Conservation (phyloP, 2,888 invertebrate genomes). For the Orgyia antiqua region DNA sequence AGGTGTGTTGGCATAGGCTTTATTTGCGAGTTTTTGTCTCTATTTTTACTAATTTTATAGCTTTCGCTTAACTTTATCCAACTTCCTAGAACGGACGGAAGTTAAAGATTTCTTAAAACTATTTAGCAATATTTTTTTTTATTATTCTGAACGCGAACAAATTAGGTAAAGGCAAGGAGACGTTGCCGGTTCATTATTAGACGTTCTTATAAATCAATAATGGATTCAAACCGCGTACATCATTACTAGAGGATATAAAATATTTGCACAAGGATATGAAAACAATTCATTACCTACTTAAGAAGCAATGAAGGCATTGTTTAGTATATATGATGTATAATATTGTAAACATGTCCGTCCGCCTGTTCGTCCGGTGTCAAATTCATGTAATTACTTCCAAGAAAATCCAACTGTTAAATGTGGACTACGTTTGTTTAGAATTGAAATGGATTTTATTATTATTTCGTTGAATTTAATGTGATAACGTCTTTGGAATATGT, state of each 20-base stretch:
- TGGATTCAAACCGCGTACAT: conserved; percentile 14
- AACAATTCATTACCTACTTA: conserved; percentile 23
- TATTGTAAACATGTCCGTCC: conserved; percentile 24
- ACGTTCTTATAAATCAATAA: conserved; percentile 2
- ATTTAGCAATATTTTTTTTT: neutral
- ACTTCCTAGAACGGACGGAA: no score
- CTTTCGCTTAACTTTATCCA: no score
- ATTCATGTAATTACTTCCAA: conserved; percentile 45
- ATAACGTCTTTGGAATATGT: conserved; percentile 1
- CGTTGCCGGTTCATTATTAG: neutral
- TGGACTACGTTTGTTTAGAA: conserved; percentile 24
- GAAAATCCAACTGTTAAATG: conserved; percentile 34
- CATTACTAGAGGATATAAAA: conserved; percentile 21
- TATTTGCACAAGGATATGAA: conserved; percentile 27
- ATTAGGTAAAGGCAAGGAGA: conserved; percentile 2
- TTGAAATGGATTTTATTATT: conserved; percentile 20
- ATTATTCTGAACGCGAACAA: conserved; percentile 6
- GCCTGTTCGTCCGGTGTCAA: conserved; percentile 46
- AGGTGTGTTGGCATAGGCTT: no score
- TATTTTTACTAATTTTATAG: no score
- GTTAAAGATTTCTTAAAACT: no score
- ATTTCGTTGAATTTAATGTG: conserved; percentile 6
- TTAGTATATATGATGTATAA: conserved; percentile 18
- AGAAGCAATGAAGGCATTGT: conserved; percentile 46
- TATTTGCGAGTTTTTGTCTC: no score